Evolutionary conservation across 1,140 invertebrate genomes (phyloP).

Genomic region (Scaptomyza montana): DNA sequence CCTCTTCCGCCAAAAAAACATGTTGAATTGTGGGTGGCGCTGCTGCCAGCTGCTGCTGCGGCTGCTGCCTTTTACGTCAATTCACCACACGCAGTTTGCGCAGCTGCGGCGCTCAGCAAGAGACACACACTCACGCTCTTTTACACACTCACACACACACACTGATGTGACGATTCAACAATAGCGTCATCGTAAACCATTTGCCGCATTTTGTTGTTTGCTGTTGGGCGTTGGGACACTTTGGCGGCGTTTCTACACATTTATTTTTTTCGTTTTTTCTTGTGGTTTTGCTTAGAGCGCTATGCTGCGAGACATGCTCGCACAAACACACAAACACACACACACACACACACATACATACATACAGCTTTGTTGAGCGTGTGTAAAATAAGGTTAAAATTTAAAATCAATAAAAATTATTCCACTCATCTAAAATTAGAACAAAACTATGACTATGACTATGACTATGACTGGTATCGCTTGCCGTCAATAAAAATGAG

Average conservation of each 20-base stretch:
- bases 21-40: slow-evolving; percentile 62
- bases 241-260: slow-evolving; percentile 40
- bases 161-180: slow-evolving; percentile 52
- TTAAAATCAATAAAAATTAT: slow-evolving; percentile 83
- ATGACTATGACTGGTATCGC: slow-evolving; percentile 19
- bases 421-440: slow-evolving; percentile 78
- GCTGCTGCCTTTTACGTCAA: slow-evolving; percentile 22
- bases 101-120: slow-evolving; percentile 49
- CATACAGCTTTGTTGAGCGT: slow-evolving; percentile 30
- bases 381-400: slow-evolving; percentile 81
- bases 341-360: slow-evolving; percentile 1
- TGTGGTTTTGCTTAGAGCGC: slow-evolving; percentile 44
- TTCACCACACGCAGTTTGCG: slow-evolving; percentile 59
- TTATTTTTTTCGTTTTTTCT: slow-evolving; percentile 36
- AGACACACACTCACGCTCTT: slow-evolving; percentile 2
- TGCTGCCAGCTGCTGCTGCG: no score
- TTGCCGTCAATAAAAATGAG: slow-evolving; percentile 28
- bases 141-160: slow-evolving; percentile 8
- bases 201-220: slow-evolving; percentile 75
- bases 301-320: slow-evolving; percentile 28
- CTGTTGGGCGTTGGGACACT: slow-evolving; percentile 30
- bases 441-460: slow-evolving; percentile 33
- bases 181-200: slow-evolving; percentile 77
- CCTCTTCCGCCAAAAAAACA: slow-evolving; percentile 54
- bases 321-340: slow-evolving; percentile 7